phyloP scores from a whole-genome alignment of 2,888 invertebrate genomes.

The Argyresthia albistria region DNA sequence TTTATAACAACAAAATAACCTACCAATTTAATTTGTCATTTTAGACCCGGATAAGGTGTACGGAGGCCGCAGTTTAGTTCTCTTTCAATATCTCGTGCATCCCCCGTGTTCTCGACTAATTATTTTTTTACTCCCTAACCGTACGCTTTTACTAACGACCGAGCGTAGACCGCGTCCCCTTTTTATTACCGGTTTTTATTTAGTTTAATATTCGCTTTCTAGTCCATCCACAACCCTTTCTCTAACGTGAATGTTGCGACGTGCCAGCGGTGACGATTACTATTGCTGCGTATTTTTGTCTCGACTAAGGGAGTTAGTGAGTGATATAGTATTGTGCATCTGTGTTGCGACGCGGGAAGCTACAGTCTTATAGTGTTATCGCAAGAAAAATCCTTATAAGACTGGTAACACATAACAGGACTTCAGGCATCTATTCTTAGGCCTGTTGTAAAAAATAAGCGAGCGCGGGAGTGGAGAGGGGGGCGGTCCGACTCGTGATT shows the following conservation, averaged over 20 bases:
- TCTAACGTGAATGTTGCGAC: slow-evolving; percentile 44
- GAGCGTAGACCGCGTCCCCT: slow-evolving; percentile 41
- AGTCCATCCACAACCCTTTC: slow-evolving; percentile 68
- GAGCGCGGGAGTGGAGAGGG: slow-evolving; percentile 60
- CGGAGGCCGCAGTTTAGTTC: too few relatives aligned
- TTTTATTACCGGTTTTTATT: slow-evolving; percentile 22
- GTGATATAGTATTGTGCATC: slow-evolving; percentile 68
- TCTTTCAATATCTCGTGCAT: slow-evolving; percentile 49
- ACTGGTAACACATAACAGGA: neutral
- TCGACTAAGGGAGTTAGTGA: slow-evolving; percentile 49
- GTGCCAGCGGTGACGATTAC: slow-evolving; percentile 40
- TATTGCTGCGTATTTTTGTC: slow-evolving; percentile 15
- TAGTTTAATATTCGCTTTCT: slow-evolving; percentile 26
- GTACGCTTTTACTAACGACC: slow-evolving; percentile 65
- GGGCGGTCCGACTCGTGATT: slow-evolving; percentile 48
- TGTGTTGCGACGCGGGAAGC: slow-evolving; percentile 46
- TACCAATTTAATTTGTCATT: too few relatives aligned
- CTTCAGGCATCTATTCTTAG: neutral
- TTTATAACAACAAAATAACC: too few relatives aligned
- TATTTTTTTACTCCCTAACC: slow-evolving; percentile 41
- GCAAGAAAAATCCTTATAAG: too few relatives aligned
- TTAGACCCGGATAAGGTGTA: too few relatives aligned
- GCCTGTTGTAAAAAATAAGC: slow-evolving; percentile 13
- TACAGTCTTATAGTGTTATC: neutral
- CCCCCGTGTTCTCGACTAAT: slow-evolving; percentile 51